Evolutionary conservation across 2,113 vertebrate genomes (phyloP).

Genomic region (Thymallus thymallus): DNA sequence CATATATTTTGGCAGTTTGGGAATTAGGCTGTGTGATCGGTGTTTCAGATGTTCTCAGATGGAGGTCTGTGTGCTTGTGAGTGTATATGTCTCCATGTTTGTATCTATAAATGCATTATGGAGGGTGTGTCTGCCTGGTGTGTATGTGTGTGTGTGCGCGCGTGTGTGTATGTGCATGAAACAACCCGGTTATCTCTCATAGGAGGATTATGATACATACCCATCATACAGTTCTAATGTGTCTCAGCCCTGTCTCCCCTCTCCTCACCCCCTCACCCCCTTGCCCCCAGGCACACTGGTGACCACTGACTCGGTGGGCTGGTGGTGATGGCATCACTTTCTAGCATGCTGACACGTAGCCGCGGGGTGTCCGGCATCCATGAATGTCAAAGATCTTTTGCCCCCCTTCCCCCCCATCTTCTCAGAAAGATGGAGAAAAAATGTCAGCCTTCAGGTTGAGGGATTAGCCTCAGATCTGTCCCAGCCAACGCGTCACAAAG

Average conservation of each 20-base stretch:
- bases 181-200: conserved; percentile 30
- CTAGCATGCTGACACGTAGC: conserved; percentile 65
- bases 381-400: conserved; percentile 80
- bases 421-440: conserved; percentile 72
- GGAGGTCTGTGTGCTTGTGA: conserved; percentile 6
- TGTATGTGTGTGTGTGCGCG: no score
- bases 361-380: conserved; percentile 71
- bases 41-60: conserved; percentile 24
- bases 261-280: not conserved
- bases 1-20: conserved; percentile 30
- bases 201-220: conserved; percentile 72
- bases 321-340: conserved; percentile 22
- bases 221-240: conserved; percentile 68
- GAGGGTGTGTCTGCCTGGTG: not conserved
- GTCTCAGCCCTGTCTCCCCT: conserved; percentile 66
- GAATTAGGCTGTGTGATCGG: conserved; percentile 33
- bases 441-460: conserved; percentile 61
- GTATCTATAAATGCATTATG: not conserved
- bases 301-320: conserved; percentile 76
- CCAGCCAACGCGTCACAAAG: no score
- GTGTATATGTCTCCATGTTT: not conserved
- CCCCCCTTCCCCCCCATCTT: conserved; percentile 35
- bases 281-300: conserved; percentile 65
- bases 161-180: no score
- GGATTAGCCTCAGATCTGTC: conserved; percentile 39